phyloP scores from a whole-genome alignment of 2,888 invertebrate genomes.

The Phengaris alcon region DNA sequence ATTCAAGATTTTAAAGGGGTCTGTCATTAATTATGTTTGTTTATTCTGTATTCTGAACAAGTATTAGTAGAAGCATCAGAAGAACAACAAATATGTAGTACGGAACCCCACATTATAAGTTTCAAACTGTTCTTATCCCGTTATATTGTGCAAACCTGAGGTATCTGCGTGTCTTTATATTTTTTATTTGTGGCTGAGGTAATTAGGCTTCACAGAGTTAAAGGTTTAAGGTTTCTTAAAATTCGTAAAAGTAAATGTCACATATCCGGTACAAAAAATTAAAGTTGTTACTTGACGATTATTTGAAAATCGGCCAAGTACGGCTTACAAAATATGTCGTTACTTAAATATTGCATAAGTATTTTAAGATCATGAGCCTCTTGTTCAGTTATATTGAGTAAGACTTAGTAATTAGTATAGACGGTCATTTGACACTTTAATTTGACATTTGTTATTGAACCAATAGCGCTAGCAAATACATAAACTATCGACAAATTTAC shows the following conservation, averaged over 20 bases:
- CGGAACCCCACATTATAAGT: not conserved
- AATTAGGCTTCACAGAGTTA: not conserved
- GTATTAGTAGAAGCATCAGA: no score
- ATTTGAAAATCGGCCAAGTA: not conserved
- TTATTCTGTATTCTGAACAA: no score
- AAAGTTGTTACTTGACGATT: not conserved
- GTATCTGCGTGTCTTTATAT: not conserved
- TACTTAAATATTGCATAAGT: not conserved
- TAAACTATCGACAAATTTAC: no score
- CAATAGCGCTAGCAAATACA: no score
- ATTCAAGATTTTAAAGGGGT: no score
- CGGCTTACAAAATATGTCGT: not conserved
- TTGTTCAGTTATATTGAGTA: no score
- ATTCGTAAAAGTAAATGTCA: not conserved
- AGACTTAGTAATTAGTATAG: no score
- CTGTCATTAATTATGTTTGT: no score
- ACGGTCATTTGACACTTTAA: no score
- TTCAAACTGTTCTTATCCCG: not conserved
- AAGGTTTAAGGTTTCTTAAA: conserved; percentile 10
- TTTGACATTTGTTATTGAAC: no score
- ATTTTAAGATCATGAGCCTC: not conserved
- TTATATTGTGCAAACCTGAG: not conserved
- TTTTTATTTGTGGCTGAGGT: not conserved
- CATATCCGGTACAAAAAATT: not conserved
- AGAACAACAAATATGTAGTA: not conserved